Conservation (phyloP, 2,113 vertebrate species). For the Crotalus horridus region DNA sequence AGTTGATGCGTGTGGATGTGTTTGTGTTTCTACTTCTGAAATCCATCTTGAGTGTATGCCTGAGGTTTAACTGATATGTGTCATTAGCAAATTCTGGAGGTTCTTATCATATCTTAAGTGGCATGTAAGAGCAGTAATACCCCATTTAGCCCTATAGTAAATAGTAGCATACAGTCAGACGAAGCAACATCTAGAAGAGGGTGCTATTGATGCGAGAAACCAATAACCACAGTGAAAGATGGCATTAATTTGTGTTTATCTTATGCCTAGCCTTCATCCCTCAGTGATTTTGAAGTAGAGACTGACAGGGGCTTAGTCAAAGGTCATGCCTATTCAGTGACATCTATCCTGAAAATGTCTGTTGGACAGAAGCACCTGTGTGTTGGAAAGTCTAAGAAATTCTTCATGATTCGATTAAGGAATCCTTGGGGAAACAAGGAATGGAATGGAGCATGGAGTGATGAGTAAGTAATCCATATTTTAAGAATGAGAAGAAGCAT, state of each 20-base stretch:
- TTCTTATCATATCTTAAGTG: not conserved
- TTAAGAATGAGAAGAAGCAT: not conserved
- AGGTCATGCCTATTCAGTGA: constrained; percentile 89
- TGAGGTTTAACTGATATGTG: not conserved
- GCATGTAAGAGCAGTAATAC: not conserved
- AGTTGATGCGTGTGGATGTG: not conserved
- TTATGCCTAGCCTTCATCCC: constrained; percentile 60
- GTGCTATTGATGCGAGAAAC: not conserved
- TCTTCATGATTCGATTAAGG: constrained; percentile 88
- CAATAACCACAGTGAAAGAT: not conserved
- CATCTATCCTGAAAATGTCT: constrained; percentile 78
- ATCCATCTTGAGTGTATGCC: not conserved
- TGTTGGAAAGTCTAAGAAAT: constrained; percentile 79
- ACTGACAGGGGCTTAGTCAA: constrained; percentile 79
- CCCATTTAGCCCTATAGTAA: not conserved
- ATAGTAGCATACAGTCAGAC: not conserved
- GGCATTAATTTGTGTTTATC: not conserved
- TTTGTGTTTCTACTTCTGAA: not conserved
- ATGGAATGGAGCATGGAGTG: constrained; percentile 92
- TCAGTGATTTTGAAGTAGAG: constrained; percentile 68
- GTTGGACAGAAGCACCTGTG: constrained; percentile 77
- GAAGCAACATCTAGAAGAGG: not conserved
- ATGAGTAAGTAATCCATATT: constrained; percentile 72
- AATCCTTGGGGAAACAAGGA: constrained; percentile 92
- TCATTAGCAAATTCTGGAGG: not conserved